Percentiles rank a stretch among this genome's conserved stretches.
phyloP scores from a whole-genome alignment of 2,888 invertebrate species.

The Diarsia mendica region DNA sequence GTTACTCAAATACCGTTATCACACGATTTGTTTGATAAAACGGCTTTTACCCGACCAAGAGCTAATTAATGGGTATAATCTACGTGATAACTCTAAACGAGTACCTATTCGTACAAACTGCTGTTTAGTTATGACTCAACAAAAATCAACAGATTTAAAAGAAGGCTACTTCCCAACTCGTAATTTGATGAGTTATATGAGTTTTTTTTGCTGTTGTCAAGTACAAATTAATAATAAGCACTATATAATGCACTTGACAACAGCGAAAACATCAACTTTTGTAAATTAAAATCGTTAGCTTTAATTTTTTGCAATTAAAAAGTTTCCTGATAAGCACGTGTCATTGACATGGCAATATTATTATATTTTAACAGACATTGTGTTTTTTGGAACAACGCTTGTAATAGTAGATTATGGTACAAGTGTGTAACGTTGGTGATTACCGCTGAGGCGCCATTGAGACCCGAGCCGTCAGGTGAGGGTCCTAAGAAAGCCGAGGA shows the following conservation, averaged over 20 bases:
- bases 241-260: too few relatives aligned
- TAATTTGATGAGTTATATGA: neutral
- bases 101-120: neutral
- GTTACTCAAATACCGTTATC: neutral
- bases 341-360: neutral
- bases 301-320: neutral
- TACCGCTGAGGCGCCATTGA: too few relatives aligned
- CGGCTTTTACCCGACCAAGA: neutral
- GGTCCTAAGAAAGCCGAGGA: too few relatives aligned
- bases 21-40: neutral
- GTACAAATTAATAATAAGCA: too few relatives aligned
- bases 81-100: neutral
- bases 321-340: neutral
- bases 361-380: neutral
- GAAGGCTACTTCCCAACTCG: conserved; percentile 2
- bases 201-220: neutral
- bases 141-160: neutral
- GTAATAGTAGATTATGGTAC: too few relatives aligned
- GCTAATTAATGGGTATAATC: too few relatives aligned
- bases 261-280: too few relatives aligned
- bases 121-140: conserved; percentile 9
- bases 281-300: neutral
- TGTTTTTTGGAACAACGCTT: too few relatives aligned
- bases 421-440: too few relatives aligned
- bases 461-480: too few relatives aligned